Conservation (phyloP, 2,797 vertebrate genomes). For the Trichosurus vulpecula region DNA sequence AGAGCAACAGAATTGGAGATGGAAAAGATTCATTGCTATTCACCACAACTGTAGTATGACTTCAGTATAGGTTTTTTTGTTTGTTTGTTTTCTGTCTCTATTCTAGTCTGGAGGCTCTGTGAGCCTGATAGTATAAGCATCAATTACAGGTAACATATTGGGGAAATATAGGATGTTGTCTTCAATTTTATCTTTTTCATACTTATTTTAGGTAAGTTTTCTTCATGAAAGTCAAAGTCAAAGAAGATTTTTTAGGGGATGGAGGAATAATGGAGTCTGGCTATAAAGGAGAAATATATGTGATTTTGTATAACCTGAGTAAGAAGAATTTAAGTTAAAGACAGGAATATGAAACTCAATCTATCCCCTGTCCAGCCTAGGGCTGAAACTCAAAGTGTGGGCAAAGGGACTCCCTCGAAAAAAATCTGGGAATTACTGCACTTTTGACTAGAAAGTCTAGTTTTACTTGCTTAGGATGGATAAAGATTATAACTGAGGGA, state of each 20-base stretch:
- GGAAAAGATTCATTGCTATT: no score
- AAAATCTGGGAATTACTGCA: not conserved
- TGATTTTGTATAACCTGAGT: not conserved
- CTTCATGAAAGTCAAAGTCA: not conserved
- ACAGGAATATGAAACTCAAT: not conserved
- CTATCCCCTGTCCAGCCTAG: not conserved
- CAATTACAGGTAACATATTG: not conserved
- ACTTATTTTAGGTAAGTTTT: not conserved
- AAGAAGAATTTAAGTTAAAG: not conserved
- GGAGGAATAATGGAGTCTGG: not conserved
- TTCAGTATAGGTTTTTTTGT: no score
- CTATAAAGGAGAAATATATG: not conserved
- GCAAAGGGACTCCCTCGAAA: not conserved
- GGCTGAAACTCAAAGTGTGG: not conserved
- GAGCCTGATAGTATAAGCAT: no score
- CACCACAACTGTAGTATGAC: no score
- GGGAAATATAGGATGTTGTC: not conserved
- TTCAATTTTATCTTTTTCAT: not conserved
- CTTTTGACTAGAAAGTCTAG: not conserved
- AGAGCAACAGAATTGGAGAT: no score
- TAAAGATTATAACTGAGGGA: not conserved
- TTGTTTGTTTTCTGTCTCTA: no score
- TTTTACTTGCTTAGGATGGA: not conserved
- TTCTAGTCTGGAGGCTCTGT: no score
- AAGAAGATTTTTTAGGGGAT: not conserved